Base-by-base conservation (phyloP, 2,113 vertebrate genomes). In the Aphelocoma coerulescens region DNA sequence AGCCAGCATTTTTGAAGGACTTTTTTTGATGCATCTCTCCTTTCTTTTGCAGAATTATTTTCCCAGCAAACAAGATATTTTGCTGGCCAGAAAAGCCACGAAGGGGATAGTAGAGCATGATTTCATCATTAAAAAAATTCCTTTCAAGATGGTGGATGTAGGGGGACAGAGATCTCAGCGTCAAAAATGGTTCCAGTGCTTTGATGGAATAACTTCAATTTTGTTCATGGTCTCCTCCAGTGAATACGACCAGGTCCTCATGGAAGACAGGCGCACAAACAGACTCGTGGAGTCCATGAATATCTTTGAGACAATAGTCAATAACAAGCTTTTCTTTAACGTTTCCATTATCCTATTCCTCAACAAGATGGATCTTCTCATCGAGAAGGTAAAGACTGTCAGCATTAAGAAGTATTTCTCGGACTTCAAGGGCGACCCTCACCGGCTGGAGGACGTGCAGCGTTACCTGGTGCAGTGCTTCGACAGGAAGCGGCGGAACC, bases 121-220 rank as follows among this genome's bases (percentile, higher is more conserved):
- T 98, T 99, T 99, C 77, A 95, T 99, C 85, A 99, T 99, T 92
- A 99, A 99, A 97, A 99, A 99, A 97, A 99, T 99, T 89, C 99
- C 99, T 17, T 99, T 99, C 96, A 99, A 99, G 97, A 99, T 99
- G 99, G 99, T 99, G 91, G 99, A 99, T 20, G 99, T 99, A 7
- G 99, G 99, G 5, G 99, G 99, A 73, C 99, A 99, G 96, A 97
- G 99, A 62, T 99, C 99, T 5, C 99, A 99, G 97, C 98, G 99
- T 85, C 99, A 99, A 85, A 99, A 99, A 95, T 99, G 99, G 99
- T 99, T 99, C 96, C 99, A 99, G 98, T 99, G 99, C 95, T 99
- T 99, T 14, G 99, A 99, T 37, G 99, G 99, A 20, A 99, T 99
- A 97, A 99, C 99, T 1, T 99, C 99, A 0, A 99, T 99, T 91